These are phyloP conservation scores for Tetraodon nigroviridis DNA, from an alignment of 2,113 vertebrate genomes.

Conservation along the genomic window DNA sequence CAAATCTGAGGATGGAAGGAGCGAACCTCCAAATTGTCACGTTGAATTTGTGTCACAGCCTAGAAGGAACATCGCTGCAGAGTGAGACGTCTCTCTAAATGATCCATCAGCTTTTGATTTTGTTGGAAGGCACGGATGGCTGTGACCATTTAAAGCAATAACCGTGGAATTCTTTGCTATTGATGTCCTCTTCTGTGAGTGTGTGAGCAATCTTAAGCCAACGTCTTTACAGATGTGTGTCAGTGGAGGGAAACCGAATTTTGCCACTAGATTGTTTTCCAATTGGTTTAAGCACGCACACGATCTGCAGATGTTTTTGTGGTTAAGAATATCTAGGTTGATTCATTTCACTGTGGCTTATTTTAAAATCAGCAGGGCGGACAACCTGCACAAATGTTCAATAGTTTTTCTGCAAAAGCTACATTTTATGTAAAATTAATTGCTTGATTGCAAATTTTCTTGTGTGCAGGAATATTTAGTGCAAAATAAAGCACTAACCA, in stretches of 20 bases:
- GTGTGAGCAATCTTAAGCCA: constrained; percentile 46
- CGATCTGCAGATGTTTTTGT: constrained; percentile 41
- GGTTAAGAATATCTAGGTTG: constrained; percentile 14
- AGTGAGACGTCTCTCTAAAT: constrained; percentile 1
- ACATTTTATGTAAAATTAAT: no score
- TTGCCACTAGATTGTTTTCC: constrained; percentile 50
- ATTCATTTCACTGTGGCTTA: constrained; percentile 29
- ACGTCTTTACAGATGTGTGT: constrained; percentile 43
- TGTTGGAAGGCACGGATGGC: constrained; percentile 23
- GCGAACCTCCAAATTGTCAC: constrained; percentile 33
- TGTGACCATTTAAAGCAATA: constrained; percentile 26
- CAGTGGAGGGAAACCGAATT: constrained; percentile 46
- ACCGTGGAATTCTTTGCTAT: constrained; percentile 44
- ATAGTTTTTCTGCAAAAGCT: background rate
- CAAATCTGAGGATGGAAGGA: constrained; percentile 23
- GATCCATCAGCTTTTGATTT: constrained; percentile 23
- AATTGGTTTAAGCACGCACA: constrained; percentile 41
- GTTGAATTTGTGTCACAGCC: constrained; percentile 4
- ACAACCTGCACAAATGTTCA: background rate
- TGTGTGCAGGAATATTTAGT: no score
- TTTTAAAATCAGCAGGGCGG: constrained; percentile 20
- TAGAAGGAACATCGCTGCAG: constrained; percentile 1
- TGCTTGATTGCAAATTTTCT: no score
- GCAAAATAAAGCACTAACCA: no score
- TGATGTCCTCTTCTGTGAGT: constrained; percentile 39